Base-by-base conservation (phyloP, 1,140 invertebrate genomes). In the Vanessa atalanta region DNA sequence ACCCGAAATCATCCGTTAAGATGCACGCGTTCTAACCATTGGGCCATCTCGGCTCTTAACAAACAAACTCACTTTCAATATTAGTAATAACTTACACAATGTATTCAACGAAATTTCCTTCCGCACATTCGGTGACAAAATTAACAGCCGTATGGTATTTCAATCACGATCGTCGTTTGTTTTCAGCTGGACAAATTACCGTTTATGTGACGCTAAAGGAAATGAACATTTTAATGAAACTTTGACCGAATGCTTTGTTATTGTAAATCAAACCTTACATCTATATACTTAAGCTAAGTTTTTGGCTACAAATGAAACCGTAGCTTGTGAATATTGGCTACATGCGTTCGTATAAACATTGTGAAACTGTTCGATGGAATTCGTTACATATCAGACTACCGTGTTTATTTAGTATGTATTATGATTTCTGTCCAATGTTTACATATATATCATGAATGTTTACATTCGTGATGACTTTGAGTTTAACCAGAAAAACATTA, bases 191-290 rank as follows among this genome's bases (percentile, higher is more conserved):
- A 72, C 70, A 65, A 72, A 72, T 72, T 72, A 61, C 50, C 70
- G 61, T 64, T 72, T 72, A 64, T 64, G 70, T 50, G 70, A 72
- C 61, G 61, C 47, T 72, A 47, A 53, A 65, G 70, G 70, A 72
- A 72, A 72, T 72, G 70, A 65, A 65, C 60, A 65, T 72, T 72
- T 72, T 72, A 72, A 72, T 72, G 70, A 72, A 72, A 72, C 61
- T 63, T 71, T 26, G 47, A 53, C 23, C 14, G 50, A 9, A 5
- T 11, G 26, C 13, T 0, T 2, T 8, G 12, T 16, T 48, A 61
- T 31, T 20, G 31, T 8, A 71, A 16, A n/a, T 63, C 51, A 15
- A 53, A 71, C 69, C 31, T 16, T 64, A 71, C 50, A 15, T 6
- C 2, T 0, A 9, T 50, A 15, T 2, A 8, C 3, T 37, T 55